Base-by-base conservation (phyloP, 2,797 vertebrate species). In the Neosilurus mollespiculum region DNA sequence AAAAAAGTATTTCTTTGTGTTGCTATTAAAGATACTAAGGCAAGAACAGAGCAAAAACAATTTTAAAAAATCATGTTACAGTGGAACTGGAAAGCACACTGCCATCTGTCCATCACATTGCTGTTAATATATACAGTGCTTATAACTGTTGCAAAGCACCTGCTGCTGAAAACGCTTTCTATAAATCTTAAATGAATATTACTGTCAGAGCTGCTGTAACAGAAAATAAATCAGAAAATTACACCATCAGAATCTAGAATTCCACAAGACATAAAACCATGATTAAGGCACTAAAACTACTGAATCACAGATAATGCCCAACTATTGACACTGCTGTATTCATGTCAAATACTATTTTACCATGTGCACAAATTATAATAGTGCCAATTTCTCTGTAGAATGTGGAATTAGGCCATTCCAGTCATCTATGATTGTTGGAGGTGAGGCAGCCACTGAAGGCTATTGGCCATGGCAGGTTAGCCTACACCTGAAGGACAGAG, bases 391-490 rank as follows among this genome's bases (percentile, higher is more conserved):
- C 9, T 64, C 71, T 84, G 7, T 89, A 99, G 98, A 94, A 56
- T 99, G 98, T 0, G 98, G 98, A 16, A 91, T 22, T 59, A 95
- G 93, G 1, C 88, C 90, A 0, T 97, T 87, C 65, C 96, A 89
- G 84, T 91, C 92, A 8, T 93, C 96, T 0, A 94, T 96, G 37
- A 97, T 98, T 0, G 97, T 99, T 0, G 97, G 97, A 0, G 97
- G 97, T 56, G 89, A 94, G 87, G 86, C 96, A 0, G 93, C 96
- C 0, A 93, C 95, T 0, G 88, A 89, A 0, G 97, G 96, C 0
- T 96, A 97, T 85, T 99, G 95, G 91, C 97, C 97, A 0, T 99
- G 98, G 97, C 97, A 99, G 91, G 95, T 98, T 93, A 99, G 98
- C 92, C 95, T 99, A n/a, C 97, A 99, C 0, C 83, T 88, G n/a